A percentile compares a stretch with the other conserved stretches of the same genome.
Conservation (phyloP, 2,797 vertebrate genomes). For the Orientallactaga sibirica region DNA sequence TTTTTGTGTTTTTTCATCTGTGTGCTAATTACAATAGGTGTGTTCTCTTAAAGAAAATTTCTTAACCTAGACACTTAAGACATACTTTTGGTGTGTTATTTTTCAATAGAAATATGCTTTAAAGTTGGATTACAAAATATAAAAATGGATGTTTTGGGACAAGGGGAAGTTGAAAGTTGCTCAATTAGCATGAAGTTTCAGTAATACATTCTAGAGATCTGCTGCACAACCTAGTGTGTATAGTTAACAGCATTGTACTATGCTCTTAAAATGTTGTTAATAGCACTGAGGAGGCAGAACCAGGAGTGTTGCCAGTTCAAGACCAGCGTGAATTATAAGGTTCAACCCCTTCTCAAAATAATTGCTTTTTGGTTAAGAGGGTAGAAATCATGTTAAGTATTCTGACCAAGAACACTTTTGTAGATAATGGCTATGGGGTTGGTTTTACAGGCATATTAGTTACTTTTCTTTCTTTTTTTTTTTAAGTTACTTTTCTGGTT, state of each 20-base stretch:
- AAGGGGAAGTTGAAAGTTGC: not conserved
- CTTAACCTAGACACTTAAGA: slow-evolving; percentile 17
- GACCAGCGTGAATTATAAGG: not conserved
- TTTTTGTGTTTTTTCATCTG: slow-evolving; percentile 13
- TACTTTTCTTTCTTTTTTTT: too few relatives aligned
- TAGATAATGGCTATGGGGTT: not conserved
- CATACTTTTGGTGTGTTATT: slow-evolving; percentile 9
- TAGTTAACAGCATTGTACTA: not conserved
- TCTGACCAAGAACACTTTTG: not conserved
- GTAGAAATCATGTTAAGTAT: not conserved
- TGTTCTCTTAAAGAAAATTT: not conserved
- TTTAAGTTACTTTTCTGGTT: too few relatives aligned
- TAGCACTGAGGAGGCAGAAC: not conserved
- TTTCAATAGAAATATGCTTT: slow-evolving; percentile 43
- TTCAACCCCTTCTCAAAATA: not conserved
- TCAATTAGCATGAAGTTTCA: not conserved
- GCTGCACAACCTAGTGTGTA: not conserved
- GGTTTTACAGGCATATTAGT: not conserved
- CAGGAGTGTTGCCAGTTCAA: not conserved
- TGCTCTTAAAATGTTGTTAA: not conserved
- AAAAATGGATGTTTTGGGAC: not conserved
- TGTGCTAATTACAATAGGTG: not conserved
- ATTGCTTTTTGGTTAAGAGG: not conserved
- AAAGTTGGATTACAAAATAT: slow-evolving; percentile 47
- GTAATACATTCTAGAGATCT: not conserved